phyloP scores from a whole-genome alignment of 2,113 vertebrate species.

The Passer domesticus region DNA sequence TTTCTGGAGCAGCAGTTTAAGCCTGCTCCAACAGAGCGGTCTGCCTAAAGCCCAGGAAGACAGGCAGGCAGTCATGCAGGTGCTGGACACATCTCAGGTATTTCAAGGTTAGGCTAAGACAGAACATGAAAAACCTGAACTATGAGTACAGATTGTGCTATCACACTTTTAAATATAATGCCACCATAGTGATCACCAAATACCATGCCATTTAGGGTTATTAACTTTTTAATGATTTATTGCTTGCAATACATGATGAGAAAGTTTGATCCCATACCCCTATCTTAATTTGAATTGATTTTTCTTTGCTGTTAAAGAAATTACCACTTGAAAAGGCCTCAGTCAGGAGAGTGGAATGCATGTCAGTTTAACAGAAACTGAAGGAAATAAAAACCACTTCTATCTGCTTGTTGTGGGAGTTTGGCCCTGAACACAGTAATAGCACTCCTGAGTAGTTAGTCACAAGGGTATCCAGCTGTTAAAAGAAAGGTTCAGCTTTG shows the following conservation, averaged over 20 bases:
- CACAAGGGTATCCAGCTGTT: conserved; percentile 38
- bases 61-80: background rate
- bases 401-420: conserved; percentile 31
- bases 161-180: background rate
- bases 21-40: background rate
- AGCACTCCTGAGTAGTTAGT: conserved; percentile 31
- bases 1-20: background rate
- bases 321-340: background rate
- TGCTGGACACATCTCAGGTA: background rate
- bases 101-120: background rate
- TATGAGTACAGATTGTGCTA: background rate
- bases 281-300: background rate
- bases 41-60: background rate
- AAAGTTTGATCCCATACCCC: background rate
- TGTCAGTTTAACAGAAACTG: conserved; percentile 5
- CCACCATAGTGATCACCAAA: background rate
- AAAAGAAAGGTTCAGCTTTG: background rate
- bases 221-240: background rate
- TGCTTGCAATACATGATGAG: background rate
- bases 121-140: background rate
- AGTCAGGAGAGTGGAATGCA: background rate
- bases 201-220: background rate
- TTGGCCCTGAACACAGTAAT: conserved; percentile 23
- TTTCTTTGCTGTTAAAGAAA: conserved; percentile 14
- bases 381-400: background rate